phyloP scores from a whole-genome alignment of 2,888 invertebrate genomes.

The Neoascia interrupta region DNA sequence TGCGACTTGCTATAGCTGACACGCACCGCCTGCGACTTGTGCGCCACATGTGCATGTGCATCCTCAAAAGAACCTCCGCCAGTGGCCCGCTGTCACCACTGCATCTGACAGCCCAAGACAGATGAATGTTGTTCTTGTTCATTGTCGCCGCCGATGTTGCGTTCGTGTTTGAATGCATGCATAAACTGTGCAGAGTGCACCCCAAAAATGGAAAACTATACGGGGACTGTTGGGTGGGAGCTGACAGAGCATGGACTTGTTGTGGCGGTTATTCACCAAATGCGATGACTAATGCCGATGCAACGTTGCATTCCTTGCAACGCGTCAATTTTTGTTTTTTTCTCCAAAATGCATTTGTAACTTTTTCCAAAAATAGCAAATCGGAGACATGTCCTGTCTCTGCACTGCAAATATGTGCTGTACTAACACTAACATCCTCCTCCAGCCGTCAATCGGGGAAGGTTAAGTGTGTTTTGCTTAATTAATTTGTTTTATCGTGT shows the following conservation, averaged over 20 bases:
- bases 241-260: background rate
- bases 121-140: slow-evolving; percentile 59
- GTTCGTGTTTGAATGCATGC: slow-evolving; percentile 16
- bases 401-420: slow-evolving; percentile 32
- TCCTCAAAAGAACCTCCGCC: background rate
- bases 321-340: no score
- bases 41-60: slow-evolving; percentile 60
- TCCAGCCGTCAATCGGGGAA: slow-evolving; percentile 21
- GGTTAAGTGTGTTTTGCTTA: slow-evolving; percentile 47
- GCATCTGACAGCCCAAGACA: slow-evolving; percentile 58
- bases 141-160: slow-evolving; percentile 55
- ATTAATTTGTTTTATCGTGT: slow-evolving; percentile 67
- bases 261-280: slow-evolving; percentile 33
- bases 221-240: slow-evolving; percentile 24
- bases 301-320: slow-evolving; percentile 16
- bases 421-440: slow-evolving; percentile 38
- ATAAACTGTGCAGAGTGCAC: slow-evolving; percentile 47
- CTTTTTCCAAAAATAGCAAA: slow-evolving; percentile 58
- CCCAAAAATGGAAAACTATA: slow-evolving; percentile 49
- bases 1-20: slow-evolving; percentile 66
- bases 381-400: slow-evolving; percentile 56
- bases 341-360: slow-evolving; percentile 56
- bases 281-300: slow-evolving; percentile 57
- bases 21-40: slow-evolving; percentile 65
- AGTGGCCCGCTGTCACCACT: slow-evolving; percentile 5